Base-by-base conservation (phyloP, 2,113 vertebrate species). In the Camelus bactrianus region DNA sequence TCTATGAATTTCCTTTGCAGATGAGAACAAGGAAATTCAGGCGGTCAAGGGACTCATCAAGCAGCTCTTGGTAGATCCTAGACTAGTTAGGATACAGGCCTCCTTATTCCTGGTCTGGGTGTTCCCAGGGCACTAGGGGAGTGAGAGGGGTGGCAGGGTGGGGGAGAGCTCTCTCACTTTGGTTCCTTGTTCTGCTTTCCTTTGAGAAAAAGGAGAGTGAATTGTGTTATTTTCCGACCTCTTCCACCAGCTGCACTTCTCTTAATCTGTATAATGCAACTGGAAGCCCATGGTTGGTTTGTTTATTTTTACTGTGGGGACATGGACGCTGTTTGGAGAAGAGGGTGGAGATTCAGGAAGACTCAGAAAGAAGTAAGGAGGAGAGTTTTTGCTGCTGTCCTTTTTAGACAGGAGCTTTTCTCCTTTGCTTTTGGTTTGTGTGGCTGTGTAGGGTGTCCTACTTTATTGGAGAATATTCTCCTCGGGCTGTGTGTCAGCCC, bases 401-500 rank as follows among this genome's bases (percentile, higher is more conserved):
- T 20, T 76, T 65, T 42, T 28, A 90, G n/a, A 42, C 42, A 14
- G 69, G 17, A 60, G 54, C 73, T 46, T 62, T 96, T 69, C 30
- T 58, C 13, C 22, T 84, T 94, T 67, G 56, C 35, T 65, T 90
- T 94, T 62, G 58, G 22, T 89, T 82, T 62, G 1, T 75, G 76
- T 64, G 91, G 20, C 48, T n/a, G 13, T 70, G 7, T 93, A 67
- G 62, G 16, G 13, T 72, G 35, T 91, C 14, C 0, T 65, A 30
- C 54, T 32, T 93, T 85, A 64, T 85, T 73, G 65, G 79, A 65
- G 70, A 83, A n/a, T 70, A 73, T 73, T 58, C 42, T 93, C 12
- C 5, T 52, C 60, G 62, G 46, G 35, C 42, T 77, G 11, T 50
- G 8, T 58, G 56, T 72, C 58, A 64, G 75, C 35, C 67, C 32